phyloP scores from a whole-genome alignment of 2,113 vertebrate species.

The Sylvietta virens region DNA sequence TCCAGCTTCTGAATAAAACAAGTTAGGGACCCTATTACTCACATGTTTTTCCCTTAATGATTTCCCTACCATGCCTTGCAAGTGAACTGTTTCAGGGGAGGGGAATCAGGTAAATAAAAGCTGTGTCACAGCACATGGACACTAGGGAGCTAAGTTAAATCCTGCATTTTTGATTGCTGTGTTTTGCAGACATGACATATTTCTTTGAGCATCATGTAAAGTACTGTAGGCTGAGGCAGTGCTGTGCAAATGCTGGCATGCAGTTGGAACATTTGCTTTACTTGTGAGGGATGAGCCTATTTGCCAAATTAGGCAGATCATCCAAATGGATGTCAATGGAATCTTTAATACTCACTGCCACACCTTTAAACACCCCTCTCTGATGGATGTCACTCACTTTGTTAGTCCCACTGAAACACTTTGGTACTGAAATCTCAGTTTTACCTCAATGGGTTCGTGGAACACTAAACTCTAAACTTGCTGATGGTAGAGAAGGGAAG shows the following conservation, averaged over 20 bases:
- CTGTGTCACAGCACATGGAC: not conserved
- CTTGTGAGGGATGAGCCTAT: not conserved
- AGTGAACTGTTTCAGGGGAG: not conserved
- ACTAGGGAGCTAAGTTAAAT: not conserved
- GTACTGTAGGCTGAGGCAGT: not conserved
- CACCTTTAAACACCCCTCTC: not conserved
- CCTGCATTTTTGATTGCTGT: not conserved
- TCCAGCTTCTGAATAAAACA: not conserved
- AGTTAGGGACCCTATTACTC: not conserved
- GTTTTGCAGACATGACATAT: not conserved
- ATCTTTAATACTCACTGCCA: not conserved
- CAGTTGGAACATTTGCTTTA: not conserved
- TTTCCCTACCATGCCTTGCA: not conserved
- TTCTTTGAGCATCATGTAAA: not conserved
- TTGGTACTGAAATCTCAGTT: not conserved
- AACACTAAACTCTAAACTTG: not conserved
- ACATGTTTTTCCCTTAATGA: not conserved
- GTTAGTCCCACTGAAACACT: not conserved
- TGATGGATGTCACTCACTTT: not conserved
- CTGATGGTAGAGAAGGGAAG: not conserved
- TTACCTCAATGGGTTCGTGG: not conserved
- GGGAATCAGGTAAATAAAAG: not conserved
- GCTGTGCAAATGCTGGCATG: not conserved
- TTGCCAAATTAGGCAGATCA: not conserved
- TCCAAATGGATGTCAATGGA: not conserved